Evolutionary conservation across 1,140 invertebrate genomes (phyloP), one percentile per base, ranked within the genome.

Genomic region (Ditylenchus dipsaci): DNA sequence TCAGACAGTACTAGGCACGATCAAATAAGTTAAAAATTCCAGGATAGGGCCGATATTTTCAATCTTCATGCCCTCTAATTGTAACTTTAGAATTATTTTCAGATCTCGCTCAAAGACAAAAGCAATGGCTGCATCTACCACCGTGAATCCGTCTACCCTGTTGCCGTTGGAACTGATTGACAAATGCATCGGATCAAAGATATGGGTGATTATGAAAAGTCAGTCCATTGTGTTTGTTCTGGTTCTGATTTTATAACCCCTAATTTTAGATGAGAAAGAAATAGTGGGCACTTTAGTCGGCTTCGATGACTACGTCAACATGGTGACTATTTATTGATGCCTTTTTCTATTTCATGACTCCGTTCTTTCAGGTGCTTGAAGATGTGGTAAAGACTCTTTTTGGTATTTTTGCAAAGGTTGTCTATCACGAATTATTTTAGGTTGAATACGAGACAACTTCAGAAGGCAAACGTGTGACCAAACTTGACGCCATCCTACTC

Each of bases 171-270:
- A 99, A 86, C 86, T 99, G 72, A 93, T 99, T n/a, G 96, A 99
- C 82, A 99, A 99, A 88, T 98, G 95, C 85, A 98, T 99, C 83
- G 96, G 96, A 21, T 97, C 95, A 0, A 87, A 92, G 68, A 97
- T 99, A 80, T 96, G 98, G 80, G 97, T 99, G 27, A 95, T 99
- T 47, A 97, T 99, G 95, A 99, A 97, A 86, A 95, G 95, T 78
- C 65, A 76, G 67, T 17, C 58, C 15, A 27, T 73, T 70, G 49
- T 19, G 3, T 38, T 38, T 38, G 49, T 26, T 1, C 15, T 53
- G 49, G 3, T 17, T 68, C 19, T 69, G 23, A 17, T 15, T 66
- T 38, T 5, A 11, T 26, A 23, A 47, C 1, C 17, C 29, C 0
- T 61, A 21, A 1, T 60, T 77, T 19, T 42, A 77, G 76, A 67